These are phyloP conservation scores for Agrochola lychnidis DNA, from an alignment of 2,888 invertebrate genomes.

Conservation along the genomic window DNA sequence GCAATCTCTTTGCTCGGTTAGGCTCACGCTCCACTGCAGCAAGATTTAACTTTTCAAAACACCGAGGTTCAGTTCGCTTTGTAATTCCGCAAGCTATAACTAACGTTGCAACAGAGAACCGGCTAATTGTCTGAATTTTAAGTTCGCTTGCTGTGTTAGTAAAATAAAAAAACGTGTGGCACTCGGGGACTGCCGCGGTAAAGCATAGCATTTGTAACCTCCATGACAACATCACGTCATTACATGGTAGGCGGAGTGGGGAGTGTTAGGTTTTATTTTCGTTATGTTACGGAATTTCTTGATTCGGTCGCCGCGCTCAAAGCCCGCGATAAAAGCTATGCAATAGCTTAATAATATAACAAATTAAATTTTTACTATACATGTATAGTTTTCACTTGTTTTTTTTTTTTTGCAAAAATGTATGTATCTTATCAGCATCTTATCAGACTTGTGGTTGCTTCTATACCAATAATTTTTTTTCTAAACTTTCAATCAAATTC, in stretches of 20 bases:
- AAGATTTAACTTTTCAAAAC: slow-evolving; percentile 71
- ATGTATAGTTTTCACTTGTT: background rate
- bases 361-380: background rate
- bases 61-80: slow-evolving; percentile 52
- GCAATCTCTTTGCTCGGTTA: slow-evolving; percentile 69
- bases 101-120: slow-evolving; percentile 22
- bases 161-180: too few species aligned
- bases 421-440: background rate
- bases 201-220: too few species aligned
- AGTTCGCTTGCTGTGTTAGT: background rate
- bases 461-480: background rate
- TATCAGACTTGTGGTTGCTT: background rate
- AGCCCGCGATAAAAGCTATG: too few species aligned
- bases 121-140: slow-evolving; percentile 30
- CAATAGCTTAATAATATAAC: too few species aligned
- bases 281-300: too few species aligned
- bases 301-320: too few species aligned
- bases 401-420: background rate
- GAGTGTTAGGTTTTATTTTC: too few species aligned
- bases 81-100: slow-evolving; percentile 51
- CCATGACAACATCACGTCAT: too few species aligned
- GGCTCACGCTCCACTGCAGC: slow-evolving; percentile 61
- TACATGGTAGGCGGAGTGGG: too few species aligned
- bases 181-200: too few species aligned
- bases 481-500: background rate